Conservation (phyloP, 2,113 vertebrate species). For the sheep (Ovis aries) region DNA sequence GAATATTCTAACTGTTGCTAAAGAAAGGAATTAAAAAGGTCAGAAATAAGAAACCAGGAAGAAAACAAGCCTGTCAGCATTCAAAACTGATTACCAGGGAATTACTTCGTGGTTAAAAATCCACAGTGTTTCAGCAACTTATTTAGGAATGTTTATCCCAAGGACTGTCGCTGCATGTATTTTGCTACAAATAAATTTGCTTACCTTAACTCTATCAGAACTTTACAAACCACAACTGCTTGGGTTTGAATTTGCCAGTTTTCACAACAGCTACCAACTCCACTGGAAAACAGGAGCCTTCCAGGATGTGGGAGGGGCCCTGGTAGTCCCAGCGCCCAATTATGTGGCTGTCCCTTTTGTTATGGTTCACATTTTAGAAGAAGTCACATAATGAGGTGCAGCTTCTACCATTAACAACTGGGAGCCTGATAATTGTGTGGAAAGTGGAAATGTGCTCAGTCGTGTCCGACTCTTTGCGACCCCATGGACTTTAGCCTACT, state of each 20-base stretch:
- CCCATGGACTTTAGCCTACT: no score
- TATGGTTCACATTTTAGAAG: neutral
- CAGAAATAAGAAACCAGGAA: constrained; percentile 75
- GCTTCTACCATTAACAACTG: neutral
- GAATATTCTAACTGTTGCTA: constrained; percentile 62
- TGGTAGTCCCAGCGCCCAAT: neutral
- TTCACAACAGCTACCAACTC: neutral
- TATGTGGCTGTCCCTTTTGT: neutral
- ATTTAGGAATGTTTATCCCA: constrained; percentile 47
- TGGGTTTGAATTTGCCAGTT: constrained; percentile 14
- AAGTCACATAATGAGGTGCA: neutral
- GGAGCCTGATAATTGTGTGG: neutral
- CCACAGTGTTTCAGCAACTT: constrained; percentile 57
- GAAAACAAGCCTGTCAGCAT: constrained; percentile 80
- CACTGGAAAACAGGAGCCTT: neutral
- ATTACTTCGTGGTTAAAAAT: constrained; percentile 69
- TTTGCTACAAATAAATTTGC: constrained; percentile 49
- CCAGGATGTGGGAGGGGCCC: neutral
- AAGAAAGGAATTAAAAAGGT: constrained; percentile 66
- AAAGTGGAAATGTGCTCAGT: no score
- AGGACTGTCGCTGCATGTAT: neutral
- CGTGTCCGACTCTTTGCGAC: no score
- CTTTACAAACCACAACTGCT: constrained; percentile 26
- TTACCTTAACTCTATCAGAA: constrained; percentile 32
- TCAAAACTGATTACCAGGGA: constrained; percentile 74